These are phyloP conservation scores for Xylota sylvarum DNA, from an alignment of 2,888 invertebrate genomes.

Conservation along the genomic window DNA sequence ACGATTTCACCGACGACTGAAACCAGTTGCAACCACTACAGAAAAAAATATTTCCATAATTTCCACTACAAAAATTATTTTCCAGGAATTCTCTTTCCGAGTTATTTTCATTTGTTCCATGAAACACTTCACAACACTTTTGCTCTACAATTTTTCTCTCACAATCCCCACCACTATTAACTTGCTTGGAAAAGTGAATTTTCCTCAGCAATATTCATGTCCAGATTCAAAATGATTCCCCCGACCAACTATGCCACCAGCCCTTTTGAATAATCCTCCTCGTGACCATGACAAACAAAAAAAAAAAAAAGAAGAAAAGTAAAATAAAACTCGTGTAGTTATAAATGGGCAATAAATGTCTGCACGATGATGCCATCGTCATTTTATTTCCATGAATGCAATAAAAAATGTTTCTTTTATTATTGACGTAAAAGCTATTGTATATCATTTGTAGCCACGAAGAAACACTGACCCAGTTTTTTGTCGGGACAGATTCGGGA, in stretches of 20 bases:
- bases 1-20: neutral
- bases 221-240: neutral
- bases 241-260: neutral
- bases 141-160: neutral
- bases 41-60: neutral
- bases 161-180: neutral
- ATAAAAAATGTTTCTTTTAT: conserved; percentile 43
- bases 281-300: neutral
- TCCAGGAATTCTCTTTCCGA: neutral
- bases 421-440: conserved; percentile 36
- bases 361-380: conserved; percentile 32
- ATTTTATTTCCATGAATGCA: conserved; percentile 38
- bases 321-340: conserved; percentile 23
- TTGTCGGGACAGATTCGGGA: neutral
- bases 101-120: neutral
- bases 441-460: conserved; percentile 33
- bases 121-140: neutral
- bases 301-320: neutral
- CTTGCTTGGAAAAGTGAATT: neutral
- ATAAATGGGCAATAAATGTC: conserved; percentile 50
- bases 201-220: neutral
- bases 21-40: neutral
- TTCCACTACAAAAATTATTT: neutral
- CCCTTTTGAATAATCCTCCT: conserved; percentile 7
- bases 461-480: conserved; percentile 43